These are phyloP conservation scores for Protophormia terraenovae DNA, from an alignment of 2,888 invertebrate genomes.

Conservation along the genomic window DNA sequence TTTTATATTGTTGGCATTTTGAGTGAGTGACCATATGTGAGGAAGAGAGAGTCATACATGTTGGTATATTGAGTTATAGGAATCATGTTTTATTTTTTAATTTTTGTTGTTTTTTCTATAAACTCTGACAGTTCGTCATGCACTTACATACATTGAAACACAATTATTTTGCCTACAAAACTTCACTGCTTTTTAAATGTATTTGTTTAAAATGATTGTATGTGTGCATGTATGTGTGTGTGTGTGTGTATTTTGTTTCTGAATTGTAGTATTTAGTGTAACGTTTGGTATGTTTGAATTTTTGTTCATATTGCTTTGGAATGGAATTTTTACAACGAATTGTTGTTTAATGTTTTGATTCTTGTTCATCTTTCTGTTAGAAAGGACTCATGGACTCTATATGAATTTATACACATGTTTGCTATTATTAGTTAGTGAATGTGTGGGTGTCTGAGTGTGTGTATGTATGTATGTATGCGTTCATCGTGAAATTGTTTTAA, in stretches of 20 bases:
- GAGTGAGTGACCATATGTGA: conserved; percentile 6
- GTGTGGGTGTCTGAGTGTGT: neutral
- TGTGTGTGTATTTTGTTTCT: neutral
- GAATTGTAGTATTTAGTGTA: neutral
- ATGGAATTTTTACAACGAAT: conserved; percentile 72
- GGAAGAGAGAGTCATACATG: too few relatives aligned
- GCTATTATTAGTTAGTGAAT: neutral
- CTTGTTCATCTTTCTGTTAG: conserved; percentile 47
- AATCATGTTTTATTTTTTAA: too few relatives aligned
- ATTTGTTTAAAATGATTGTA: neutral
- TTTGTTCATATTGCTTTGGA: conserved; percentile 75
- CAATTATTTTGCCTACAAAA: conserved; percentile 6
- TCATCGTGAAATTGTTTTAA: conserved; percentile 25
- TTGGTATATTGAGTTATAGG: too few relatives aligned
- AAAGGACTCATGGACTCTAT: conserved; percentile 9
- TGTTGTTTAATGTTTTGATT: conserved; percentile 62
- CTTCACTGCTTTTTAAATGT: neutral
- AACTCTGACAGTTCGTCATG: conserved; percentile 57
- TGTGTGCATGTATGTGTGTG: neutral
- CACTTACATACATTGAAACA: neutral
- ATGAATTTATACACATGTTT: conserved; percentile 1
- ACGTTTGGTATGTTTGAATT: conserved; percentile 69
- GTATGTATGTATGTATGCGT: neutral
- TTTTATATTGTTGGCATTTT: conserved; percentile 29
- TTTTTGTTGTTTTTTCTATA: too few relatives aligned